Percentiles rank a stretch among this genome's conserved stretches.
phyloP scores from a whole-genome alignment of 53 echinoderm and acorn worm species.

The Holothuria scabra region DNA sequence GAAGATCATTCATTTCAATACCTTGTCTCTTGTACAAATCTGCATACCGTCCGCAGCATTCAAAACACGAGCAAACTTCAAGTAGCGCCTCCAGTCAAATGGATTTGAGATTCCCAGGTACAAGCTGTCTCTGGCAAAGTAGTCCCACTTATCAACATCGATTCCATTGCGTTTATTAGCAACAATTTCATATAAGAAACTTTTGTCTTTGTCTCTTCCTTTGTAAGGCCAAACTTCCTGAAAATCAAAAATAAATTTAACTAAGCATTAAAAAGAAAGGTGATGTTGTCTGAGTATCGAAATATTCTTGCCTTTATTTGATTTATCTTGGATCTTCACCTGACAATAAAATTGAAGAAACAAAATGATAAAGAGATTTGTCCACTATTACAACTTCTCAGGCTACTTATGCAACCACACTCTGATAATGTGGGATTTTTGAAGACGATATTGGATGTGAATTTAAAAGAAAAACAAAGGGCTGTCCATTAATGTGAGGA shows the following conservation, averaged over 20 bases:
- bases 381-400: no score
- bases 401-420: no score
- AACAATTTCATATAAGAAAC: slow-evolving; percentile 92
- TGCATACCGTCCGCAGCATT: slow-evolving; percentile 74
- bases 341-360: no score
- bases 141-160: slow-evolving; percentile 99
- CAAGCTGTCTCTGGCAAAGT: slow-evolving; percentile 89
- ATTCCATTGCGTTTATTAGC: slow-evolving; percentile 96
- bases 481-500: no score
- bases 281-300: no score
- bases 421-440: no score
- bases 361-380: no score
- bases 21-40: slow-evolving; percentile 95
- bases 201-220: slow-evolving; percentile 75
- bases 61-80: slow-evolving; percentile 90
- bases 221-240: slow-evolving; percentile 66
- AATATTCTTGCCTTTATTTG: no score
- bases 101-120: slow-evolving; percentile 86
- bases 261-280: no score
- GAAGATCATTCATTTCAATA: not conserved
- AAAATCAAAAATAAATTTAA: not conserved
- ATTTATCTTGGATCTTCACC: no score
- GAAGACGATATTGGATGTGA: no score
- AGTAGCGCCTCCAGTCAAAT: slow-evolving; percentile 85
- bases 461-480: no score